Evolutionary conservation across 2,888 invertebrate species (phyloP).

Genomic region (Parelbella ahira): DNA sequence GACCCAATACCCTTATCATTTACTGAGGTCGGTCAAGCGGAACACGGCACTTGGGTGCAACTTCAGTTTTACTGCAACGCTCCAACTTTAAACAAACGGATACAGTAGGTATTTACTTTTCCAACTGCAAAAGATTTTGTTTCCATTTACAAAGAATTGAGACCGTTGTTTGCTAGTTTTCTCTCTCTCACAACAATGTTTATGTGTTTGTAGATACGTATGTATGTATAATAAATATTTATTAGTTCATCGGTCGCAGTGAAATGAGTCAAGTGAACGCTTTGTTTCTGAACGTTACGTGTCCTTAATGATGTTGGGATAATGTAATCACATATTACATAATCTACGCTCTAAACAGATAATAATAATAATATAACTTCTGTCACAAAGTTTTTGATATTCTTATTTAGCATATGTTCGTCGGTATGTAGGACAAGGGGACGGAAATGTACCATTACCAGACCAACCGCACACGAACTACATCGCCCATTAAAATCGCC

Average conservation of each 20-base stretch:
- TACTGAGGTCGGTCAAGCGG: slow-evolving; percentile 34
- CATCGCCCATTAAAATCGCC: slow-evolving; percentile 43
- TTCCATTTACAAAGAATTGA: slow-evolving; percentile 20
- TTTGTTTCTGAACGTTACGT: too few species aligned
- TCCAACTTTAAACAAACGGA: slow-evolving; percentile 30
- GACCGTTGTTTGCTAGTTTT: slow-evolving; percentile 13
- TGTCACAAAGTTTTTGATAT: too few species aligned
- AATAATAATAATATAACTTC: too few species aligned
- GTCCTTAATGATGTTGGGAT: too few species aligned
- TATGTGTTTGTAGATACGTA: too few species aligned
- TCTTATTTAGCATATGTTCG: too few species aligned
- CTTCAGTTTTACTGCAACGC: slow-evolving; percentile 29
- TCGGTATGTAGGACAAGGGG: too few species aligned
- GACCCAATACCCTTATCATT: slow-evolving; percentile 45
- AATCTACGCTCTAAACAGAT: too few species aligned
- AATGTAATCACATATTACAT: too few species aligned
- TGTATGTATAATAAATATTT: too few species aligned
- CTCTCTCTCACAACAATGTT: slow-evolving; percentile 3
- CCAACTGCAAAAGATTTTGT: slow-evolving; percentile 20
- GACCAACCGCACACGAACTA: slow-evolving; percentile 42
- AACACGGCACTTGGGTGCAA: slow-evolving; percentile 29
- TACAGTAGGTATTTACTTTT: slow-evolving; percentile 19
- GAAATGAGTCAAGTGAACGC: too few species aligned
- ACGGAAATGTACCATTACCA: slow-evolving; percentile 28
- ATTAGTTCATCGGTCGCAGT: too few species aligned